Evolutionary conservation across 2,113 vertebrate species (phyloP).

Genomic region (Mobula birostris): DNA sequence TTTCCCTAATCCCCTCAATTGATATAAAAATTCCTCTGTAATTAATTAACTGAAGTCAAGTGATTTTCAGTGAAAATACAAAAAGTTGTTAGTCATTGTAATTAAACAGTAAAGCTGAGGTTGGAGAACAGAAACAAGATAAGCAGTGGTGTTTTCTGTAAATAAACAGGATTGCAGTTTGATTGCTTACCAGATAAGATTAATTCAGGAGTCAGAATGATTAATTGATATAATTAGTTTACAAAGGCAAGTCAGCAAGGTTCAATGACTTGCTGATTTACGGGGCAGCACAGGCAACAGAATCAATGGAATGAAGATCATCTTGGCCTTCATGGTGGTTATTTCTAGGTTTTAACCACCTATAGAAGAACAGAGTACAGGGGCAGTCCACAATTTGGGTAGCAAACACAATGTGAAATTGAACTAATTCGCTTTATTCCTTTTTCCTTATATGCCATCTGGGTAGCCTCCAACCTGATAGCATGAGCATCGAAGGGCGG

Average conservation of each 20-base stretch:
- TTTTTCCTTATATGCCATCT: too few relatives aligned
- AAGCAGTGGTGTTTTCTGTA: not conserved
- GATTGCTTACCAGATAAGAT: constrained; percentile 45
- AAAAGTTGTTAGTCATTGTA: not conserved
- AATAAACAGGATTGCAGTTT: constrained; percentile 38
- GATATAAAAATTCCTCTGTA: not conserved
- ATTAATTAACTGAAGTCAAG: not conserved
- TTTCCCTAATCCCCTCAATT: not conserved
- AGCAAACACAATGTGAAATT: too few relatives aligned
- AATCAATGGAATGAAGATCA: constrained; percentile 56
- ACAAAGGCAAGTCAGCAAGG: constrained; percentile 53
- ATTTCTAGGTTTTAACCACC: not conserved
- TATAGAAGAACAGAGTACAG: not conserved
- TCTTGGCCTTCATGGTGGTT: constrained; percentile 34
- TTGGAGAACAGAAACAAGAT: constrained; percentile 17
- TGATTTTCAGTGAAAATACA: not conserved
- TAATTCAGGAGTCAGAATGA: constrained; percentile 48
- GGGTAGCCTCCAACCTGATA: too few relatives aligned
- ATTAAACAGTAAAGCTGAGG: not conserved
- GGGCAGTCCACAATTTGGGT: too few relatives aligned
- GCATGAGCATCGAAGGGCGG: too few relatives aligned
- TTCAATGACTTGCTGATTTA: constrained; percentile 54
- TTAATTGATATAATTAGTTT: constrained; percentile 63
- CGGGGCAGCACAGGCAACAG: constrained; percentile 40
- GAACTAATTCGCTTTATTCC: too few relatives aligned